Evolutionary conservation across 2,113 vertebrate species (phyloP).

Genomic region (Corythornis madagascariensis): DNA sequence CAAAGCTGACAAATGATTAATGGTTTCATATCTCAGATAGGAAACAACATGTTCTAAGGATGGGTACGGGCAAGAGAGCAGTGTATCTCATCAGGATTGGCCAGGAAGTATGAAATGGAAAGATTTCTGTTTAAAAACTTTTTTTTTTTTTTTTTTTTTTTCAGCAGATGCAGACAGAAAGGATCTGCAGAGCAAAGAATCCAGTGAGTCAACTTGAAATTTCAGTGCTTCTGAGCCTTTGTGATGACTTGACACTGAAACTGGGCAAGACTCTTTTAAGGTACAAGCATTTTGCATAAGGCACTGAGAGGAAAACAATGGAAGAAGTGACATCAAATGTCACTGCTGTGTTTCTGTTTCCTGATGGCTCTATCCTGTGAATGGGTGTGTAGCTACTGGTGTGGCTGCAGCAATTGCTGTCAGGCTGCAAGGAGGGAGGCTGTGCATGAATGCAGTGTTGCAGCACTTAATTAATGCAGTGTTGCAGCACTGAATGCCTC

Average conservation of each 20-base stretch:
- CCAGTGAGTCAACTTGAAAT: not conserved
- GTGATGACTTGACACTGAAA: not conserved
- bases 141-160: accelerated
- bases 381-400: accelerated
- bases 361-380: not conserved
- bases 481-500: not conserved
- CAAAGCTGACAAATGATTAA: not conserved
- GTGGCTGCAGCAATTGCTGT: not conserved
- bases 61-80: not conserved
- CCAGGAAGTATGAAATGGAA: not conserved
- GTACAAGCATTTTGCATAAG: not conserved
- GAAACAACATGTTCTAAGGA: not conserved
- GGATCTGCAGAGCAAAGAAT: not conserved
- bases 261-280: not conserved
- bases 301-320: not conserved
- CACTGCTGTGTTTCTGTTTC: not conserved
- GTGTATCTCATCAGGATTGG: not conserved
- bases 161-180: not conserved
- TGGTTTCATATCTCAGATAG: not conserved
- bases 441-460: not conserved
- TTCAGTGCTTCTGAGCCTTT: not conserved
- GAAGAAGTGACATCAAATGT: not conserved
- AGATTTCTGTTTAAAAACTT: not conserved
- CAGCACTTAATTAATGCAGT: not conserved
- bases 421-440: not conserved